A percentile compares a stretch with the other conserved stretches of the same genome.
Evolutionary conservation across 92 coral and sea anemone genomes (phyloP).

Genomic region (Desmophyllum pertusum): DNA sequence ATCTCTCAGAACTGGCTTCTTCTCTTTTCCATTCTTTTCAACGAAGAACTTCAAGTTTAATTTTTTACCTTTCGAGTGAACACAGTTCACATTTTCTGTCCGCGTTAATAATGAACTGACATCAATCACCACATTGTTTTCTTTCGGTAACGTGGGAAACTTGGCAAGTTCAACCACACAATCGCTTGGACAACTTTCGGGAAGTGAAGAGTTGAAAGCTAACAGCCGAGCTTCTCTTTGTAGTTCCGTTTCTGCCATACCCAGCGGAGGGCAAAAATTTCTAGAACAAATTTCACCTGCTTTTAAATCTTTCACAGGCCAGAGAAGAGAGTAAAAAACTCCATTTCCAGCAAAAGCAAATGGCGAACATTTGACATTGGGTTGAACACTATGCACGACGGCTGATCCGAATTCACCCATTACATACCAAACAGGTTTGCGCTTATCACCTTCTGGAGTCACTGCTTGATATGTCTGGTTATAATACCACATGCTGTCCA

Average conservation of each 20-base stretch:
- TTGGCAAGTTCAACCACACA: constrained; percentile 65
- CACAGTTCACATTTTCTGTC: constrained; percentile 19
- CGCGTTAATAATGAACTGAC: constrained; percentile 32
- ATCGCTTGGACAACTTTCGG: constrained; percentile 60
- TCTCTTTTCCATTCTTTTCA: constrained; percentile 33
- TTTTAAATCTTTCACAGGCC: constrained; percentile 73
- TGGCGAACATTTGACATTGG: constrained; percentile 81
- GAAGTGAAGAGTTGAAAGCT: constrained; percentile 63
- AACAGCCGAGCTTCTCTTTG: constrained; percentile 75
- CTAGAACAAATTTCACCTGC: constrained; percentile 74
- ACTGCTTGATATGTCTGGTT: constrained; percentile 88
- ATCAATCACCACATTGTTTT: constrained; percentile 23
- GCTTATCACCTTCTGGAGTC: constrained; percentile 59
- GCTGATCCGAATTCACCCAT: constrained; percentile 89
- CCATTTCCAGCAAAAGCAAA: constrained; percentile 83
- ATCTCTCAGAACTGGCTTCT: constrained; percentile 51
- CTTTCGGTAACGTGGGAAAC: constrained; percentile 28
- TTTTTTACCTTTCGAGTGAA: constrained; percentile 13
- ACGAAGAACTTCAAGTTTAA: constrained; percentile 65
- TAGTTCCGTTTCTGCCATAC: constrained; percentile 48
- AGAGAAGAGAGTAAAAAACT: constrained; percentile 64
- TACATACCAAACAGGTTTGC: constrained; percentile 75
- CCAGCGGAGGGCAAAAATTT: constrained; percentile 68
- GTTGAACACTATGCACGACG: constrained; percentile 59
- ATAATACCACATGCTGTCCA: constrained; percentile 80